phyloP scores from a whole-genome alignment of 2,888 invertebrate species.

The Chaetoderma sp. region DNA sequence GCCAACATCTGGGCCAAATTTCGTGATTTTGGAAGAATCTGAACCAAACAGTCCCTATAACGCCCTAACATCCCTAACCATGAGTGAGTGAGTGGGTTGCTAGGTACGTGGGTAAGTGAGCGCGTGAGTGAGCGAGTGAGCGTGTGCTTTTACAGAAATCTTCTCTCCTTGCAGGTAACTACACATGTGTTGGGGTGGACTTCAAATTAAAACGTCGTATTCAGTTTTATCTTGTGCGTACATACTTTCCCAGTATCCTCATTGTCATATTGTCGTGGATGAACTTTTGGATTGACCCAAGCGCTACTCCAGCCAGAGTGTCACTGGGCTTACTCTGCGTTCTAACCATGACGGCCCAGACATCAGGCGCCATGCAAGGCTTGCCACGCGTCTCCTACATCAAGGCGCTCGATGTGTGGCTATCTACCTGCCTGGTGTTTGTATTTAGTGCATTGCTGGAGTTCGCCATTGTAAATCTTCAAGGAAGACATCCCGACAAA shows the following conservation, averaged over 20 bases:
- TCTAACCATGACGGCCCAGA: conserved; percentile 13
- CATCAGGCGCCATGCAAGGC: not conserved
- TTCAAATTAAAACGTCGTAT: not conserved
- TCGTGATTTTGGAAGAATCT: no score
- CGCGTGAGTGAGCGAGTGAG: no score
- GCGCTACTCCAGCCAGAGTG: conserved; percentile 2
- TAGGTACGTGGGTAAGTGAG: no score
- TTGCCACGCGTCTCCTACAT: conserved; percentile 8
- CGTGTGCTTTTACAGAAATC: not conserved
- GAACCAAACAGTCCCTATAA: no score
- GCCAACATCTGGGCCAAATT: no score
- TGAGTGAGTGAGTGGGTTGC: no score
- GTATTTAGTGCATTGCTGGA: conserved; percentile 26
- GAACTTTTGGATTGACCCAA: conserved; percentile 40
- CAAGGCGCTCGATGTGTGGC: conserved; percentile 13
- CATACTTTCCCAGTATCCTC: conserved; percentile 1
- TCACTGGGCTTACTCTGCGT: conserved; percentile 3
- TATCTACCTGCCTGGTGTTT: conserved; percentile 22
- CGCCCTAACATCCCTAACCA: no score
- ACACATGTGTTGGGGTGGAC: not conserved
- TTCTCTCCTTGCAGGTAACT: conserved; percentile 2
- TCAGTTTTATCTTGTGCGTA: not conserved
- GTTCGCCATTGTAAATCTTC: conserved; percentile 28
- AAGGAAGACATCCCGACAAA: not conserved
- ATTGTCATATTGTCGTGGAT: conserved; percentile 18